These are phyloP conservation scores for Anomalospiza imberbis DNA, from an alignment of 2,797 vertebrate species.

Conservation along the genomic window DNA sequence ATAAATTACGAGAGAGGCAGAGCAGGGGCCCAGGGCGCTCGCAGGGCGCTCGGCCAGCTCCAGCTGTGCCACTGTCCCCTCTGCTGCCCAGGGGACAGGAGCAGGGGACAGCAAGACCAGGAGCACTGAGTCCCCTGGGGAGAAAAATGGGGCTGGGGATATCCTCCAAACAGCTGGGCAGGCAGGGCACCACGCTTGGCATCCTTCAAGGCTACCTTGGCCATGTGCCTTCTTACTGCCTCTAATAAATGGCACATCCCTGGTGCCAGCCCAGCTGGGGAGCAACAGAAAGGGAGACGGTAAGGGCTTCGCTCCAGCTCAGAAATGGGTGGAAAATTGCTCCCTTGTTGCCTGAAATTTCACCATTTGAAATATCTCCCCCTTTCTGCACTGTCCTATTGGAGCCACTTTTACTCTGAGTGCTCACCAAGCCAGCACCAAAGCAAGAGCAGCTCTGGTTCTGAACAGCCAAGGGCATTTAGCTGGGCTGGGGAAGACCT, in stretches of 20 bases:
- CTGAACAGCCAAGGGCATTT: conserved; percentile 21
- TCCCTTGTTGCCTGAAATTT: conserved; percentile 52
- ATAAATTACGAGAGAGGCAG: conserved; percentile 58
- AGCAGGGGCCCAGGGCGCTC: background rate
- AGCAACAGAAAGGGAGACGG: background rate
- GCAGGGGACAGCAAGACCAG: background rate
- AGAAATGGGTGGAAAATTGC: conserved; percentile 60
- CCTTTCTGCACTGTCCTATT: background rate
- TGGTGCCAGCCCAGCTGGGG: conserved; percentile 50
- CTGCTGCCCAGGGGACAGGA: background rate
- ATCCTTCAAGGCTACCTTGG: conserved; percentile 25
- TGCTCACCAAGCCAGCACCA: conserved; percentile 3
- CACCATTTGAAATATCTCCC: conserved; percentile 21
- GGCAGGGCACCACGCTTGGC: background rate
- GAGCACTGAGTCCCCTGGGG: fast-evolving
- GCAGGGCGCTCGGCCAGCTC: background rate
- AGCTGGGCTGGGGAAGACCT: background rate
- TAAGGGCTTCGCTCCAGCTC: conserved; percentile 51
- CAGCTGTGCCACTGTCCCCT: background rate
- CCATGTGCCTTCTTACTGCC: conserved; percentile 15
- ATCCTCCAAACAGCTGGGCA: background rate
- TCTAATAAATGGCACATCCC: conserved; percentile 17
- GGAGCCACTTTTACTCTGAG: conserved; percentile 41
- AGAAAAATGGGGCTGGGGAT: background rate
- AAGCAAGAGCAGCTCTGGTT: background rate